Evolutionary conservation across 2,888 invertebrate species (phyloP).

Genomic region (Agrochola litura): DNA sequence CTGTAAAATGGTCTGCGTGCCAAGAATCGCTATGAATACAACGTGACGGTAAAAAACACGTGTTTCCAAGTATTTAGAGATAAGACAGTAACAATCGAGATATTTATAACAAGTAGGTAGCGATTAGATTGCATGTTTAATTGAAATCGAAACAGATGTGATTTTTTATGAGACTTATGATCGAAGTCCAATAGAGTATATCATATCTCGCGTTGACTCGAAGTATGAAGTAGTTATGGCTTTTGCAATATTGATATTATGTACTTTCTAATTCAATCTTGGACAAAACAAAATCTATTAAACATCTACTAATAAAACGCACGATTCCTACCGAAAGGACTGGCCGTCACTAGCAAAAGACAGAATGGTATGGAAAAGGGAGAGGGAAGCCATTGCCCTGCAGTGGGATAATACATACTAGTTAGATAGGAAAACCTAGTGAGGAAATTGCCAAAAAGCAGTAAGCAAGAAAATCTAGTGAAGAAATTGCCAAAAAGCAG

Average conservation of each 20-base stretch:
- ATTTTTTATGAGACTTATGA: conserved; percentile 18
- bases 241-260: not conserved
- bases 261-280: not conserved
- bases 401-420: too few relatives aligned
- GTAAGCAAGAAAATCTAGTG: not conserved
- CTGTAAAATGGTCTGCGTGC: conserved; percentile 38
- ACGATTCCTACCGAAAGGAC: too few relatives aligned
- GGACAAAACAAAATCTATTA: not conserved
- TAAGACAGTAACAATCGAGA: conserved; percentile 51
- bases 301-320: too few relatives aligned
- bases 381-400: too few relatives aligned
- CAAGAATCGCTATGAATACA: conserved; percentile 43
- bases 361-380: too few relatives aligned
- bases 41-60: conserved; percentile 51
- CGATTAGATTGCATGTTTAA: conserved; percentile 48
- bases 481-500: not conserved
- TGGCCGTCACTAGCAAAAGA: too few relatives aligned
- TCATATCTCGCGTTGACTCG: not conserved
- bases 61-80: conserved; percentile 53
- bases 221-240: not conserved
- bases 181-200: conserved; percentile 4
- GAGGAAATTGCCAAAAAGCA: not conserved
- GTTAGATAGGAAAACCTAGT: not conserved
- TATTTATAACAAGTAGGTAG: conserved; percentile 30
- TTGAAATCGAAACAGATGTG: conserved; percentile 34